Evolutionary conservation across 2,888 invertebrate genomes (phyloP).

Genomic region (Sacculina carcini): DNA sequence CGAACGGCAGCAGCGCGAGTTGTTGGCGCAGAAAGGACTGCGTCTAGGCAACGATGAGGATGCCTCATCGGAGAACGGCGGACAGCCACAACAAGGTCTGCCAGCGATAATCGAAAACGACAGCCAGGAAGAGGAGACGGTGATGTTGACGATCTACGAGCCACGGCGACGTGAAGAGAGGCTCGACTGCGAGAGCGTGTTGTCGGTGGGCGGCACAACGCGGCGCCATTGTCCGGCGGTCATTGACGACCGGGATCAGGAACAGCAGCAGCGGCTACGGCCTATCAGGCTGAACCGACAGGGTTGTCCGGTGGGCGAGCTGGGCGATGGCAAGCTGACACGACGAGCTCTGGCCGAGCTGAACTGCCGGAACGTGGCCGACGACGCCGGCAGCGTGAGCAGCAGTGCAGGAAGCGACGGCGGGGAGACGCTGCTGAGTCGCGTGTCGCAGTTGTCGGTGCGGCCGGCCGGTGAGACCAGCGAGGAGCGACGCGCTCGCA

Average conservation of each 20-base stretch:
- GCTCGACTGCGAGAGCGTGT: constrained; percentile 76
- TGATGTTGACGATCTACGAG: constrained; percentile 8
- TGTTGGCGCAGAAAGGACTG: no score
- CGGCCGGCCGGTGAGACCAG: constrained; percentile 18
- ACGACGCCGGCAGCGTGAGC: neutral
- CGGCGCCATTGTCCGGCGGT: no score
- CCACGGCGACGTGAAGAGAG: constrained; percentile 25
- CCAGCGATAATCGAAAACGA: no score
- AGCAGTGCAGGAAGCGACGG: neutral
- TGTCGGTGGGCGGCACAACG: no score
- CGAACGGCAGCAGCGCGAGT: neutral
- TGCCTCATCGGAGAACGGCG: no score
- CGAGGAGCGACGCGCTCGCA: constrained; percentile 18
- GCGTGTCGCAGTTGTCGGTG: constrained; percentile 12
- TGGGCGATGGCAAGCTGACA: neutral
- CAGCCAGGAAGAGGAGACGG: constrained; percentile 10
- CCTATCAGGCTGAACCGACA: no score
- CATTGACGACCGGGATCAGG: no score
- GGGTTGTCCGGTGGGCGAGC: no score
- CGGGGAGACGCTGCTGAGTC: constrained; percentile 4
- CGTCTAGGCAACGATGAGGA: no score
- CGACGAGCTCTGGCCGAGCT: neutral
- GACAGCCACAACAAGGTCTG: no score
- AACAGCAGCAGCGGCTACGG: no score
- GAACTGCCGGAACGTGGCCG: neutral